Evolutionary conservation across 1,140 invertebrate genomes (phyloP).

Genomic region (Drosophila ficusphila): DNA sequence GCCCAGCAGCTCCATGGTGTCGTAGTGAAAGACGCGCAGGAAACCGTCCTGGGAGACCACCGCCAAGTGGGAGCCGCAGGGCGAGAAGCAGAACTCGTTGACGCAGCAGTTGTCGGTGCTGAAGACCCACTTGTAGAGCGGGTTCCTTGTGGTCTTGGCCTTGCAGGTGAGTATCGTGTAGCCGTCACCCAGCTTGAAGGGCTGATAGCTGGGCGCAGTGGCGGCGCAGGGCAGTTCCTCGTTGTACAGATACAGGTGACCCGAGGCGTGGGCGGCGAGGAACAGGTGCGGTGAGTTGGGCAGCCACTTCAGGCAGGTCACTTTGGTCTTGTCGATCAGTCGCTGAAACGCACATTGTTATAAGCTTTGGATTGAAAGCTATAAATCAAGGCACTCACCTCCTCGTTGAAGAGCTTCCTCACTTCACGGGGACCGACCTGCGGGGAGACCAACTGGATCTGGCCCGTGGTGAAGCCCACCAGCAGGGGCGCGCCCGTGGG

Average conservation of each 20-base stretch:
- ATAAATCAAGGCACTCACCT: conserved; percentile 87
- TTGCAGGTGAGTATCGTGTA: conserved; percentile 98
- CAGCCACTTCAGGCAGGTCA: conserved; percentile 99
- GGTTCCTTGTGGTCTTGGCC: conserved; percentile 98
- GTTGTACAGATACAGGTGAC: conserved; percentile 99
- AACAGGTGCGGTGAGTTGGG: conserved; percentile 97
- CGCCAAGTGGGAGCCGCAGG: conserved; percentile 95
- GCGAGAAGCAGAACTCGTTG: conserved; percentile 99
- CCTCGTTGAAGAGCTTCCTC: conserved; percentile 99
- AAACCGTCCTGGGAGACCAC: conserved; percentile 98
- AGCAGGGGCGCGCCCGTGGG: conserved; percentile 93
- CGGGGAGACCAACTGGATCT: conserved; percentile 98
- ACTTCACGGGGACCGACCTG: conserved; percentile 98
- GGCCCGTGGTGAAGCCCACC: conserved; percentile 98
- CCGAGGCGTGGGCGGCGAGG: conserved; percentile 96
- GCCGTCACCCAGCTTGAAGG: conserved; percentile 97
- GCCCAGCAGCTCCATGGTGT: conserved; percentile 97
- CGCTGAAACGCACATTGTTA: conserved; percentile 86
- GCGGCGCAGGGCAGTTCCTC: conserved; percentile 96
- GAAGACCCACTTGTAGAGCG: conserved; percentile 94
- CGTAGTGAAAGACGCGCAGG: conserved; percentile 97
- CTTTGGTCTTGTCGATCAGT: conserved; percentile 98
- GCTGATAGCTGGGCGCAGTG: conserved; percentile 94
- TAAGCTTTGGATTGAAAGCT: not conserved
- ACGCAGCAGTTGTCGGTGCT: conserved; percentile 92